phyloP scores from a whole-genome alignment of 2,888 invertebrate genomes.

The Apamea sordens region DNA sequence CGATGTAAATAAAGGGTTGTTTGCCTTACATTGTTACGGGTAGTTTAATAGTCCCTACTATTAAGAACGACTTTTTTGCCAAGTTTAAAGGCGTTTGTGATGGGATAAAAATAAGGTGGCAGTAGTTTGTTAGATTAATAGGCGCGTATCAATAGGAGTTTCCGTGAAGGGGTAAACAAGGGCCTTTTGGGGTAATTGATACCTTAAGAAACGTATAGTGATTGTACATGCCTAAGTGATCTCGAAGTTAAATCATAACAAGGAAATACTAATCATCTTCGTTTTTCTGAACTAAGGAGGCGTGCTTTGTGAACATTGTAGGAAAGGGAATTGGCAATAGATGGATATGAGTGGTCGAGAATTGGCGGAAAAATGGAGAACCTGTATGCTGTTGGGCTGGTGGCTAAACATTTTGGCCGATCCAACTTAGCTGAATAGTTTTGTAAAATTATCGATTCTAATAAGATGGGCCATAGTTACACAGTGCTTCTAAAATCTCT shows the following conservation, averaged over 20 bases:
- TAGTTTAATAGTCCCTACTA: conserved; percentile 57
- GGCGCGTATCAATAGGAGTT: conserved; percentile 11
- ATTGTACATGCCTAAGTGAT: conserved; percentile 1
- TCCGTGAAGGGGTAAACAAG: conserved; percentile 39
- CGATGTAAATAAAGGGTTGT: conserved; percentile 75
- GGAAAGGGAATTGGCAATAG: no score
- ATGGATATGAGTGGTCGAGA: background rate
- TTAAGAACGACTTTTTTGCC: conserved; percentile 50
- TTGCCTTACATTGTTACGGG: conserved; percentile 62
- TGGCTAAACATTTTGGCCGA: background rate
- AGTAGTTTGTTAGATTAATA: conserved; percentile 30
- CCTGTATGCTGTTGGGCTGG: background rate
- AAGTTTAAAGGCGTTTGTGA: conserved; percentile 46
- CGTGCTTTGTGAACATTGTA: background rate
- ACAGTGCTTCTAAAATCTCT: background rate
- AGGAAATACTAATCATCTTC: background rate
- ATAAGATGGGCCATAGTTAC: background rate
- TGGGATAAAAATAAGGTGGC: conserved; percentile 46
- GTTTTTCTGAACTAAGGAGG: background rate
- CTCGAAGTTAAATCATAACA: background rate
- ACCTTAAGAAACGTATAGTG: background rate
- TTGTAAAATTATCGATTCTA: background rate
- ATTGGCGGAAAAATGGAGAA: background rate
- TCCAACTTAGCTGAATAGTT: background rate
- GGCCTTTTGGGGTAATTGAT: conserved; percentile 31